These are phyloP conservation scores for Stenoptilia bipunctidactyla DNA, from an alignment of 2,888 invertebrate species.

Conservation along the genomic window DNA sequence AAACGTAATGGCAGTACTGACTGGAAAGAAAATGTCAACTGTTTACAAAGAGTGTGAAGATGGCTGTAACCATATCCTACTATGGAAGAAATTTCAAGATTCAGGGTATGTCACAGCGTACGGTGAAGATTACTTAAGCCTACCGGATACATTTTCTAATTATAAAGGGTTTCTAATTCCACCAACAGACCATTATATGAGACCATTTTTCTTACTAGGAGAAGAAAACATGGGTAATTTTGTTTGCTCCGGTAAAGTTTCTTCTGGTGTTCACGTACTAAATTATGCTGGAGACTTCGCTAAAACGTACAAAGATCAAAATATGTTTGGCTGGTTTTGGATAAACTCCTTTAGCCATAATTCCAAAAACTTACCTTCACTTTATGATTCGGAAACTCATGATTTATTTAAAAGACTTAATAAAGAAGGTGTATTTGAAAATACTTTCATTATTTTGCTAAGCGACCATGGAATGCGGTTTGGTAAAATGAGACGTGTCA, in stretches of 20 bases:
- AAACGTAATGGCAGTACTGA: conserved; percentile 84
- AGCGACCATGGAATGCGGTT: conserved; percentile 85
- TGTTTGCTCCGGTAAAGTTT: conserved; percentile 42
- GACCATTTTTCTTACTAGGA: conserved; percentile 79
- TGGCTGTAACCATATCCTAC: conserved; percentile 77
- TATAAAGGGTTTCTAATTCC: conserved; percentile 74
- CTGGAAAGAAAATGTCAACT: conserved; percentile 72
- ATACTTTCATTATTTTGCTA: conserved; percentile 77
- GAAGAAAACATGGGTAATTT: conserved; percentile 55
- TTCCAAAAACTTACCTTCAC: conserved; percentile 71
- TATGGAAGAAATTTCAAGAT: conserved; percentile 81
- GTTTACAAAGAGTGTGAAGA: conserved; percentile 64
- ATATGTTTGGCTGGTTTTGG: conserved; percentile 82
- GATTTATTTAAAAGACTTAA: conserved; percentile 67
- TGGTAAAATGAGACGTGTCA: conserved; percentile 71
- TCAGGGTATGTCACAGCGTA: conserved; percentile 81
- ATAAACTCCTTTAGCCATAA: conserved; percentile 81
- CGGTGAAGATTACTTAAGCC: conserved; percentile 77
- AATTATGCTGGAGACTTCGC: conserved; percentile 76
- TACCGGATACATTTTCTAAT: conserved; percentile 75
- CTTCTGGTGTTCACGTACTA: conserved; percentile 76
- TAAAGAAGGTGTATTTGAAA: conserved; percentile 68
- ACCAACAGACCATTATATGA: conserved; percentile 85
- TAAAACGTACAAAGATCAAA: conserved; percentile 66
- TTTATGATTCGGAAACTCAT: conserved; percentile 73